A percentile compares a stretch with the other conserved stretches of the same genome.
Conservation (phyloP, 1,140 invertebrate species). For the Steinernema khuongi region DNA sequence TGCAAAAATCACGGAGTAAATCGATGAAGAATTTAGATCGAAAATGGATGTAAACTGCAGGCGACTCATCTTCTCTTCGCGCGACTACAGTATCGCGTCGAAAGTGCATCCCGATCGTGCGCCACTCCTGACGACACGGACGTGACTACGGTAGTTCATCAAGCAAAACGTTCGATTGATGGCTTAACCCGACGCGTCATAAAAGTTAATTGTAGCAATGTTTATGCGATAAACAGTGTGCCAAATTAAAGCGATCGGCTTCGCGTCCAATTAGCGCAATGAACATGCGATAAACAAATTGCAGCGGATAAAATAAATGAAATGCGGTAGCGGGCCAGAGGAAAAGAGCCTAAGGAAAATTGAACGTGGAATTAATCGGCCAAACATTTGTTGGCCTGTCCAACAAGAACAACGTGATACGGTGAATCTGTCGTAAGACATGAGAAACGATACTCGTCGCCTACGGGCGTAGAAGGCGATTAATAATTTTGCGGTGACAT, state of each 20-base stretch:
- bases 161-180: neutral
- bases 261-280: constrained; percentile 4
- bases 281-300: constrained; percentile 7
- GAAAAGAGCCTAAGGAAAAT: neutral
- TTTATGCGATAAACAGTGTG: neutral
- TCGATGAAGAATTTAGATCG: too few relatives aligned
- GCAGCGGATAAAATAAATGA: constrained; percentile 7
- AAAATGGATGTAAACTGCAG: too few relatives aligned
- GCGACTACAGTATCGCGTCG: neutral
- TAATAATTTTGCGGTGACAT: constrained; percentile 17
- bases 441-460: constrained; percentile 13
- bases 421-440: neutral
- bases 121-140: too few relatives aligned
- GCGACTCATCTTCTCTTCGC: too few relatives aligned
- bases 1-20: too few relatives aligned
- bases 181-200: neutral
- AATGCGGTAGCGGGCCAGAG: neutral
- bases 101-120: too few relatives aligned
- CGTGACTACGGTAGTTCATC: neutral
- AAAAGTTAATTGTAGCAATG: neutral
- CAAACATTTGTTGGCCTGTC: neutral
- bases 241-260: constrained; percentile 1
- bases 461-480: neutral
- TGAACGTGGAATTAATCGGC: neutral
- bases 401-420: neutral